Evolutionary conservation across 1,140 invertebrate species (phyloP).

Genomic region (Papilio polyxenes): DNA sequence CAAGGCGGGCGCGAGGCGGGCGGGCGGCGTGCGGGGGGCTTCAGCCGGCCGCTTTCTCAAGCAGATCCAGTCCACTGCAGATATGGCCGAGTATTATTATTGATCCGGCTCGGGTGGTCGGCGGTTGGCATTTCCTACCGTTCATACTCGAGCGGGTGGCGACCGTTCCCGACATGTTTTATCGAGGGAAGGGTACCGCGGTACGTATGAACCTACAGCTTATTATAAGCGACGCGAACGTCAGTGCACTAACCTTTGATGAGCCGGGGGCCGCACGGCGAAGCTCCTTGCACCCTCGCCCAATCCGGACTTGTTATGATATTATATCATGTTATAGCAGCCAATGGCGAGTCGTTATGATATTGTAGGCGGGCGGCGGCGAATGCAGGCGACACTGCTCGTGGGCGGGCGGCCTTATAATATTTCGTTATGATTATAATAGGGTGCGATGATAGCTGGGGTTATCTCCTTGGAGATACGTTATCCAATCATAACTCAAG

Average conservation of each 20-base stretch:
- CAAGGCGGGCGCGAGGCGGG: conserved; percentile 58
- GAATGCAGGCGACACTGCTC: conserved; percentile 66
- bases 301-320: conserved; percentile 79
- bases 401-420: conserved; percentile 77
- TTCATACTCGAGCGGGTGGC: conserved; percentile 71
- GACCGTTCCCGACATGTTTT: conserved; percentile 72
- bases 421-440: conserved; percentile 79
- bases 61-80: conserved; percentile 79
- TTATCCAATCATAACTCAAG: conserved; percentile 53
- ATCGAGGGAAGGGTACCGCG: conserved; percentile 65
- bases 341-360: conserved; percentile 79
- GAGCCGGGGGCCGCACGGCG: conserved; percentile 60
- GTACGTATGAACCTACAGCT: conserved; percentile 69
- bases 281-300: conserved; percentile 59
- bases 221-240: conserved; percentile 70
- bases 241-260: conserved; percentile 77
- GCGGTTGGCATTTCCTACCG: conserved; percentile 75
- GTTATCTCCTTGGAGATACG: conserved; percentile 43
- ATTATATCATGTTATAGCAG: conserved; percentile 78
- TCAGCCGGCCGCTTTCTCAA: conserved; percentile 76
- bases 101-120: conserved; percentile 74
- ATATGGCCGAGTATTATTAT: conserved; percentile 80
- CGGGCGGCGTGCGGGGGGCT: conserved; percentile 59
- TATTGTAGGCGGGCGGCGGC: conserved; percentile 74
- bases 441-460: conserved; percentile 60